Evolutionary conservation across 2,797 vertebrate species (phyloP), one percentile per base, ranked within the genome.

Genomic region (Propithecus perrieri): DNA sequence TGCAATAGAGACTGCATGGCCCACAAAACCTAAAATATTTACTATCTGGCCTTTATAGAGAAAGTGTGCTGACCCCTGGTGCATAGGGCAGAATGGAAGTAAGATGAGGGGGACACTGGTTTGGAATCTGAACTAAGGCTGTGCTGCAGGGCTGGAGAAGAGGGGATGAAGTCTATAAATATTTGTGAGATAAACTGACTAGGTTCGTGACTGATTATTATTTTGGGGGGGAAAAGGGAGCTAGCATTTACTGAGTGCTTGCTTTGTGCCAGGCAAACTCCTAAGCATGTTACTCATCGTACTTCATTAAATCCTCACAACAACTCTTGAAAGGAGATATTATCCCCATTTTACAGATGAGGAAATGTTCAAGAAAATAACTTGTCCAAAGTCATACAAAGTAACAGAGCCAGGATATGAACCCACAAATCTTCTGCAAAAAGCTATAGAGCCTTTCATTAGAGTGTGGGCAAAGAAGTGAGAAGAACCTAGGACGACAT

Each of bases 231-330:
- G 38, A 26, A 89, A 81, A 20, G 20, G 53, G 38, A 69, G 24
- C 69, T 12, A 78, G 9, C 35, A 26, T 28, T 80, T 63, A 65
- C 0, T 35, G 53, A 85, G 38, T n/a, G 26, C 50, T 75, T 79
- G 43, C 90, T 84, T 10, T 93, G 61, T 48, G 63, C 84, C 85
- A 81, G 35, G 30, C 30, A 85, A 80, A 89, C 35, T 43, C 28
- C 74, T 89, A 48, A 78, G 75, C 59, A 48, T 14, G 41, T n/a
- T 57, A 86, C 50, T 71, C 33, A 33, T 28, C 69, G 59, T 17
- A 72, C 74, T 83, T 95, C 85, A 71, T 87, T 50, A 92, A 75
- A 57, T 80, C 50, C 65, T 84, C 24, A 88, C 33, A 85, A 38
- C 18, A 63, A 72, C 15, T 20, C 55, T 41, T 69, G 69, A 81